Conservation (phyloP, 1,140 invertebrate genomes). For the Achroia grisella region DNA sequence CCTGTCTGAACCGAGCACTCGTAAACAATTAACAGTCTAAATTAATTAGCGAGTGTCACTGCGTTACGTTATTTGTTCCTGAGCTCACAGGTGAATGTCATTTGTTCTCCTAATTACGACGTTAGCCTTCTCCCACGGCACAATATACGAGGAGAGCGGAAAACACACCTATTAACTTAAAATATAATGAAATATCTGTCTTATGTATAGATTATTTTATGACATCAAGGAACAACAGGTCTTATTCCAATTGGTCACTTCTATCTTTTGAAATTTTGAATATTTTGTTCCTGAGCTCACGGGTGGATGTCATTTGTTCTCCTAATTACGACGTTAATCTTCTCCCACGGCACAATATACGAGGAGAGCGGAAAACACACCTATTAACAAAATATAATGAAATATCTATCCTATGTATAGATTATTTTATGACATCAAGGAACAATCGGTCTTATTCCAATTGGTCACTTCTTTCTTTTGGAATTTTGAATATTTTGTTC, state of each 20-base stretch:
- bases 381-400: no score
- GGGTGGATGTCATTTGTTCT: conserved; percentile 6
- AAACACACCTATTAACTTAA: not conserved
- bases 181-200: no score
- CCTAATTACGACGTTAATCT: conserved; percentile 33
- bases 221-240: no score
- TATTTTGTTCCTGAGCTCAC: not conserved
- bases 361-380: conserved; percentile 4
- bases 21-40: conserved; percentile 13
- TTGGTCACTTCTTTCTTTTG: no score
- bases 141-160: conserved; percentile 8
- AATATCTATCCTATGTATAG: no score
- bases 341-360: conserved; percentile 4
- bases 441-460: no score
- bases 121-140: conserved; percentile 18
- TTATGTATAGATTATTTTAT: no score
- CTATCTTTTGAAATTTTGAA: no score
- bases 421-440: no score
- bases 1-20: not conserved
- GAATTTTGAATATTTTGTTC: no score
- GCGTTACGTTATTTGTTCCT: not conserved
- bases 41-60: conserved; percentile 5
- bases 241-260: no score
- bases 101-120: conserved; percentile 26
- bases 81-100: conserved; percentile 4